Evolutionary conservation across 1,140 invertebrate genomes (phyloP), one percentile per base, ranked within the genome.

Genomic region (Tribolium madens): DNA sequence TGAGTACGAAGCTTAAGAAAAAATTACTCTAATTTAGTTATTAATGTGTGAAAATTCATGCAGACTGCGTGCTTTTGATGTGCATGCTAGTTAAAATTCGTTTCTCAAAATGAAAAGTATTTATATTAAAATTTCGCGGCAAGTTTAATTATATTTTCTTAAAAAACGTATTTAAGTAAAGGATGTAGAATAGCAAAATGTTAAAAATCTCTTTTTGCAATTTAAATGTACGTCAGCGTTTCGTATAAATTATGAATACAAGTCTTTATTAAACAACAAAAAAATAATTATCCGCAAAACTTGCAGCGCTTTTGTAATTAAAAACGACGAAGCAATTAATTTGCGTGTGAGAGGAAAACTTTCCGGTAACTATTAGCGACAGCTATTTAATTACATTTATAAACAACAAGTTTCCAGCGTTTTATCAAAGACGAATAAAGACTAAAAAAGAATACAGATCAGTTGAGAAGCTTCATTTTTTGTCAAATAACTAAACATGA

Each of bases 71-170:
- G 52, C 18, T 21, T 17, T 7, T 57, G 17, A 14, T 52, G 18
- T 57, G 18, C 52, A 57, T n/a, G 18, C 7, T 57, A 15, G 52
- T 57, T 57, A 57, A 57, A 57, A 57, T 57, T 57, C 52, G 21
- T 57, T 57, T 6, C 52, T 9, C 52, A 21, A 57, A 57, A 57
- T 57, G 52, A 17, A 10, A 57, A 17, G 17, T 17, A 57, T 57
- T 57, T 57, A 57, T 18, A 57, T 57, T 57, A 52, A 57, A 17
- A 57, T 57, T 57, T 57, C 17, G 52, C 18, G 52, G 52, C 15
- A 26, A 57, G 18, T 57, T 57, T 57, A 57, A 57, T 57, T 57
- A 57, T 21, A 17, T 57, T 57, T 21, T 18, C 7, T 57, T 21
- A 12, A 57, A 57, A 50, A 2, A 50, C 15, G 12, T 5, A 13